Percentiles rank a stretch among this genome's conserved stretches.
Evolutionary conservation across 2,797 vertebrate genomes (phyloP).

Genomic region (Ispidina lecontei): DNA sequence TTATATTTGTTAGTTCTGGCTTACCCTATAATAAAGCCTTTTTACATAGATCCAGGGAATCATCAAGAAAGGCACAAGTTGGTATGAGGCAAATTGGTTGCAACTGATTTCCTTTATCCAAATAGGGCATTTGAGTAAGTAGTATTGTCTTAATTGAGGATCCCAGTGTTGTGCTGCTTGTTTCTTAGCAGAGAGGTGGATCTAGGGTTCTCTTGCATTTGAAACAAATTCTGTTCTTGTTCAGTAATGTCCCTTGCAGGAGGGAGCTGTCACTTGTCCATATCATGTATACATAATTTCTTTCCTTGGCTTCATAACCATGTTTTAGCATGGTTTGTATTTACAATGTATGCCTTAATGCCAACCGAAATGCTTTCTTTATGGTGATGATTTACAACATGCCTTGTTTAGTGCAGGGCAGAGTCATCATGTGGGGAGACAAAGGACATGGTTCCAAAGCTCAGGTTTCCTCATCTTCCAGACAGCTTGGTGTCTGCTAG

Average conservation of each 20-base stretch:
- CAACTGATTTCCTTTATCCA: not conserved
- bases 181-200: not conserved
- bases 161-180: not conserved
- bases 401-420: not conserved
- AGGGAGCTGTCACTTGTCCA: not conserved
- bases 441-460: not conserved
- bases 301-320: not conserved
- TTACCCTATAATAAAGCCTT: not conserved
- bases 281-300: not conserved
- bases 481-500: not conserved
- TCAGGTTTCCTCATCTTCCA: not conserved
- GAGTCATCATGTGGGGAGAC: not conserved
- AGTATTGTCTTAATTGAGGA: not conserved
- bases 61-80: not conserved
- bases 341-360: not conserved
- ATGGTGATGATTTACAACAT: not conserved
- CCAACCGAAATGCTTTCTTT: not conserved
- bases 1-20: not conserved
- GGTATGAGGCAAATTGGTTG: not conserved
- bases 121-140: not conserved
- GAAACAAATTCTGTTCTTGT: not conserved
- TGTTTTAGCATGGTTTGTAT: not conserved
- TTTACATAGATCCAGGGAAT: not conserved
- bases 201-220: not conserved
- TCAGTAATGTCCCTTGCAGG: not conserved